These are phyloP conservation scores for Aleadryas rufinucha DNA, from an alignment of 2,113 vertebrate genomes.

Conservation along the genomic window DNA sequence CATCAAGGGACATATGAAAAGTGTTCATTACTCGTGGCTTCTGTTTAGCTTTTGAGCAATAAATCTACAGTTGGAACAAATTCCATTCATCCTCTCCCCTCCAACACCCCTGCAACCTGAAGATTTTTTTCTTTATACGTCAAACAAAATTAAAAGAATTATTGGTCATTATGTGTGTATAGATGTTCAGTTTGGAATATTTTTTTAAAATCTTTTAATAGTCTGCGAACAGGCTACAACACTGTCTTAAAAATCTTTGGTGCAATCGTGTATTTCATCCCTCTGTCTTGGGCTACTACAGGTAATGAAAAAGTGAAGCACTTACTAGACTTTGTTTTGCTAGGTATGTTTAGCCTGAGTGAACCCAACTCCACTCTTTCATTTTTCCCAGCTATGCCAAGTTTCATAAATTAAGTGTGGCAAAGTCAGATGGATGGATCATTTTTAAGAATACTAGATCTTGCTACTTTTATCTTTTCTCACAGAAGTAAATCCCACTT, in stretches of 20 bases:
- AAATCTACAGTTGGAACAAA: background rate
- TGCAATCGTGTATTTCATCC: background rate
- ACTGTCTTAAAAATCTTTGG: background rate
- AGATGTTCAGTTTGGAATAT: background rate
- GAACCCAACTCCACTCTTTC: background rate
- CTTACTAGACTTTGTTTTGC: background rate
- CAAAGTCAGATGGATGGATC: background rate
- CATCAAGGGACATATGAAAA: background rate
- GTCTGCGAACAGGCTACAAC: rapidly evolving
- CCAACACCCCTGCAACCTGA: background rate
- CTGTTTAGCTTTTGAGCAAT: background rate
- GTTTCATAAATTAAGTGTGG: background rate
- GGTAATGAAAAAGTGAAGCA: background rate
- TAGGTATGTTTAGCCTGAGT: background rate
- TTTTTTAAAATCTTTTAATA: background rate
- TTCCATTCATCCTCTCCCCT: background rate
- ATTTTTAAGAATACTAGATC: background rate
- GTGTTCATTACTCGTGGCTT: background rate
- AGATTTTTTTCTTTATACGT: background rate
- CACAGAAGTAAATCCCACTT: constrained; percentile 8
- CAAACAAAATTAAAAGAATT: background rate
- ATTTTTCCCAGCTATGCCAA: background rate
- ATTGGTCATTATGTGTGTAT: background rate
- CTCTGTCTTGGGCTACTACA: background rate
- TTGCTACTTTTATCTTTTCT: constrained; percentile 10